A percentile compares a stretch with the other conserved stretches of the same genome.
phyloP scores from a whole-genome alignment of 2,113 vertebrate species.

The Rhipidura dahli region DNA sequence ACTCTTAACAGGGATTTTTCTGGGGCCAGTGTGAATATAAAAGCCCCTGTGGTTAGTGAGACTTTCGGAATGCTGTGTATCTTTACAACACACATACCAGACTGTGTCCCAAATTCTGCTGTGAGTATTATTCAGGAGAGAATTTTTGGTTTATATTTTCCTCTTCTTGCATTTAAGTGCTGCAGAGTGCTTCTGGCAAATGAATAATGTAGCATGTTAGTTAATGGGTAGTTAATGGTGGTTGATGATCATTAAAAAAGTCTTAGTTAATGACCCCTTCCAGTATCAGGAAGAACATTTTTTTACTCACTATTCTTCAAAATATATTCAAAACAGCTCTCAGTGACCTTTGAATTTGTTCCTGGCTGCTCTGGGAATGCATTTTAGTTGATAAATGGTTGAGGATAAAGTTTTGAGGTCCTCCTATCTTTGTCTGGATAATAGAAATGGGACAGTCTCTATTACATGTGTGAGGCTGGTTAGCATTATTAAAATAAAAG shows the following conservation, averaged over 20 bases:
- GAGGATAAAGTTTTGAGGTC: neutral
- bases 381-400: neutral
- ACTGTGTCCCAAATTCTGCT: neutral
- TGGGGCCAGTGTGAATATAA: neutral
- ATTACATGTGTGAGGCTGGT: neutral
- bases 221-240: neutral
- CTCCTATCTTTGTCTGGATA: neutral
- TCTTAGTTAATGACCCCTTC: neutral
- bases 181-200: neutral
- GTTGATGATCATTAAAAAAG: neutral
- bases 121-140: neutral
- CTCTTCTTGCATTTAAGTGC: neutral
- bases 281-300: neutral
- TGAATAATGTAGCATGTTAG: neutral
- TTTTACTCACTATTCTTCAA: neutral
- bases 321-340: neutral
- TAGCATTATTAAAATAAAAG: neutral
- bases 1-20: neutral
- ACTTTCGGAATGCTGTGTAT: neutral
- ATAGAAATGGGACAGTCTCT: neutral
- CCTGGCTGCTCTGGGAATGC: neutral
- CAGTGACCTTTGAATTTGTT: neutral
- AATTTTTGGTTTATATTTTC: neutral
- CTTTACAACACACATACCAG: fast-evolving
- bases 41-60: neutral